Conservation (phyloP, 2,113 vertebrate genomes). For the Albula goreensis region DNA sequence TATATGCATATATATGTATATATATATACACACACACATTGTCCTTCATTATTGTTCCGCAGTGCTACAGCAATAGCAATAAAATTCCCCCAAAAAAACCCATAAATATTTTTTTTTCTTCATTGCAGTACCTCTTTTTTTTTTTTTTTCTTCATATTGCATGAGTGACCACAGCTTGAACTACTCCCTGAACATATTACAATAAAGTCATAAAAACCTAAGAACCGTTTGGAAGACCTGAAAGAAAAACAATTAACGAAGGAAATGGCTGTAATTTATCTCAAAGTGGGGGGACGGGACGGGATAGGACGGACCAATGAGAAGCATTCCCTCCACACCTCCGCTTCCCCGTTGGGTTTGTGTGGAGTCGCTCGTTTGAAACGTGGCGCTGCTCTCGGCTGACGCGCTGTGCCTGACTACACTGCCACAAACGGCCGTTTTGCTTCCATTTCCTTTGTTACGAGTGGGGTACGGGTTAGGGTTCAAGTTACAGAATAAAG, state of each 20-base stretch:
- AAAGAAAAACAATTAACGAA: slow-evolving; percentile 80
- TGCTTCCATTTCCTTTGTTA: slow-evolving; percentile 75
- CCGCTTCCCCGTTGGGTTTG: slow-evolving; percentile 66
- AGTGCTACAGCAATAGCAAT: neutral
- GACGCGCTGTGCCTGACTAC: slow-evolving; percentile 63
- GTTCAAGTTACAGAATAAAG: slow-evolving; percentile 42
- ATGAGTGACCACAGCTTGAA: slow-evolving; percentile 89
- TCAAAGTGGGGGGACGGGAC: slow-evolving; percentile 68
- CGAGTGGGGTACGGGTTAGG: slow-evolving; percentile 68
- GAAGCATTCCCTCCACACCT: slow-evolving; percentile 73
- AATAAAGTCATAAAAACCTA: slow-evolving; percentile 70
- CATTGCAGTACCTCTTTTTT: slow-evolving; percentile 29
- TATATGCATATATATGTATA: no score
- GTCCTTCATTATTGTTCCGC: neutral
- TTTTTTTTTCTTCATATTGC: slow-evolving; percentile 76
- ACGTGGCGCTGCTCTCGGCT: slow-evolving; percentile 79
- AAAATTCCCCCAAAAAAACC: slow-evolving; percentile 47
- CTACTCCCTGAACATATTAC: slow-evolving; percentile 88
- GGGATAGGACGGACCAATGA: slow-evolving; percentile 71
- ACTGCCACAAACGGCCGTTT: slow-evolving; percentile 68
- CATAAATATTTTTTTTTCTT: slow-evolving; percentile 51
- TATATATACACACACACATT: slow-evolving; percentile 58
- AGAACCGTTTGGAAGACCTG: slow-evolving; percentile 88
- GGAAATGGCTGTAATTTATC: slow-evolving; percentile 74
- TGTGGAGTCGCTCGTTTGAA: slow-evolving; percentile 74